phyloP scores from a whole-genome alignment of 2,797 vertebrate genomes.

The Intellagama lesueurii region DNA sequence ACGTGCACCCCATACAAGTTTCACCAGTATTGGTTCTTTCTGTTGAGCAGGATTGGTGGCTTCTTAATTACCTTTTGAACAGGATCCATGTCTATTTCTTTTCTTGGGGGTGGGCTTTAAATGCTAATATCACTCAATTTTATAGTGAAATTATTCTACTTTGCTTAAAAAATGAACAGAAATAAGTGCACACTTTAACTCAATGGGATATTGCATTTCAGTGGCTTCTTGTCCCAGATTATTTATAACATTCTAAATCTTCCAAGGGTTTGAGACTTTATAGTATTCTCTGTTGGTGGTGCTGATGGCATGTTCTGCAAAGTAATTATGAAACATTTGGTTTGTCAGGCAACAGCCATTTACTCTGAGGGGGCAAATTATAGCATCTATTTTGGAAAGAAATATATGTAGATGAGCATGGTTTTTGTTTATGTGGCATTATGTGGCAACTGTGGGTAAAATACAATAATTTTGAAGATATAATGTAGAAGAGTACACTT shows the following conservation, averaged over 20 bases:
- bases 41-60: too few species aligned
- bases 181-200: background rate
- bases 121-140: background rate
- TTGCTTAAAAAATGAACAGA: background rate
- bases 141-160: background rate
- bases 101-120: too few species aligned
- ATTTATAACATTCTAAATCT: background rate
- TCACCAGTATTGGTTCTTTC: too few species aligned
- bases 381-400: background rate
- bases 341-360: background rate
- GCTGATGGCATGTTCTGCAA: background rate
- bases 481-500: background rate
- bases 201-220: background rate
- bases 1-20: background rate
- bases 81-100: background rate
- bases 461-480: background rate
- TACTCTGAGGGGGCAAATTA: background rate
- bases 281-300: too few species aligned
- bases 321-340: background rate
- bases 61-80: background rate
- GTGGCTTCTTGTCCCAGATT: background rate
- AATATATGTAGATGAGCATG: background rate
- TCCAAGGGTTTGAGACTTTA: background rate
- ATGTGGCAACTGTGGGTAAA: background rate
- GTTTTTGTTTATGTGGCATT: background rate